Evolutionary conservation across 2,797 vertebrate genomes (phyloP).

Genomic region (Liasis olivaceus): DNA sequence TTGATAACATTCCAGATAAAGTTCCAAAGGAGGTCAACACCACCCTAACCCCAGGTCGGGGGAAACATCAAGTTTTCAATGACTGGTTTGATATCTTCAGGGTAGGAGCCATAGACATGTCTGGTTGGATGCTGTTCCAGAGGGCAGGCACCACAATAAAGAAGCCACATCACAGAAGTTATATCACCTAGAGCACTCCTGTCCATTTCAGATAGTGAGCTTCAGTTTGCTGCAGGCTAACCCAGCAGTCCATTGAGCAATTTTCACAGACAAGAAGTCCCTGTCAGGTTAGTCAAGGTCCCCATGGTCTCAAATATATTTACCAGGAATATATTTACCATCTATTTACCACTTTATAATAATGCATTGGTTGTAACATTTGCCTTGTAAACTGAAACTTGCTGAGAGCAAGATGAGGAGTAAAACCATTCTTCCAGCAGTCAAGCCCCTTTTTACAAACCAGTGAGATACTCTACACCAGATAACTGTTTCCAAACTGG

Average conservation of each 20-base stretch:
- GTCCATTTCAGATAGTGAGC: neutral
- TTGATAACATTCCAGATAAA: neutral
- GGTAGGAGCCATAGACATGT: neutral
- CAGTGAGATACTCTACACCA: neutral
- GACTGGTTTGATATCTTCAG: neutral
- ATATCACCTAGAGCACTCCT: neutral
- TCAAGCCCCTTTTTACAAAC: neutral
- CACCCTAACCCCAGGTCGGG: neutral
- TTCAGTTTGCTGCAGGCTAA: neutral
- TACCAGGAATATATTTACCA: neutral
- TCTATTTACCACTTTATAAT: neutral
- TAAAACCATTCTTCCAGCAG: neutral
- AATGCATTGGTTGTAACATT: neutral
- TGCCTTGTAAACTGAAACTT: neutral
- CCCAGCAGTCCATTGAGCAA: neutral
- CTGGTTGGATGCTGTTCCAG: neutral
- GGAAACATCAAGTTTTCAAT: neutral
- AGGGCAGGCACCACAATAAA: neutral
- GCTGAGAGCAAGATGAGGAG: neutral
- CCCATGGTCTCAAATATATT: neutral
- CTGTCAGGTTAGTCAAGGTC: neutral
- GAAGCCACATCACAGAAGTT: neutral
- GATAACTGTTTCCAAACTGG: neutral
- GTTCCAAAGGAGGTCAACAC: neutral
- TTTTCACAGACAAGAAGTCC: neutral